Evolutionary conservation across 2,113 vertebrate species (phyloP).

Genomic region (Periophthalmus modestus): DNA sequence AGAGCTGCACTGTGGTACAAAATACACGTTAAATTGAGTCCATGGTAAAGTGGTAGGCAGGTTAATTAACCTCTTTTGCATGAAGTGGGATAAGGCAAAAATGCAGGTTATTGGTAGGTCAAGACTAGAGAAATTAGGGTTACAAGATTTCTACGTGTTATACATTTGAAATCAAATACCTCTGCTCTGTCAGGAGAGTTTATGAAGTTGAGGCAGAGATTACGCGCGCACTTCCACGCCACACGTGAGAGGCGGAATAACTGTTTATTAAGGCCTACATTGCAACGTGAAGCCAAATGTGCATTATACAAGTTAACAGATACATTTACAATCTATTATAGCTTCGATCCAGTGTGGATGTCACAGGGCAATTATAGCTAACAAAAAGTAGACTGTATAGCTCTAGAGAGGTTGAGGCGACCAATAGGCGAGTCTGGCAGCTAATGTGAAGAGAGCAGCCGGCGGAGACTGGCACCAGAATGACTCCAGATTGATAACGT

Average conservation of each 20-base stretch:
- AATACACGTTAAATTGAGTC: slow-evolving; percentile 35
- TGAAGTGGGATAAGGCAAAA: background rate
- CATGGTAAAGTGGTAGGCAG: slow-evolving; percentile 39
- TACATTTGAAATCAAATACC: background rate
- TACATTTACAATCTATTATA: background rate
- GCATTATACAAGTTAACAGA: background rate
- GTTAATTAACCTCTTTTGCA: slow-evolving; percentile 53
- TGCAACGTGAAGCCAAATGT: background rate
- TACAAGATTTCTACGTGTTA: background rate
- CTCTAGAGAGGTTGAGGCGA: background rate
- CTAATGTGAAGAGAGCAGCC: slow-evolving; percentile 34
- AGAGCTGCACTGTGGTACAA: slow-evolving; percentile 14
- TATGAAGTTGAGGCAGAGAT: background rate
- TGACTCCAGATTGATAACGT: slow-evolving; percentile 62
- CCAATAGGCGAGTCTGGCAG: background rate
- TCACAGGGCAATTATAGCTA: background rate
- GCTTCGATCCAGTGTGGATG: background rate
- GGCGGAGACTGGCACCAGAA: slow-evolving; percentile 44
- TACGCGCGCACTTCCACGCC: background rate
- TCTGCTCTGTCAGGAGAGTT: background rate
- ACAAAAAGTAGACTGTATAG: background rate
- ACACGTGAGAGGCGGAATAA: background rate
- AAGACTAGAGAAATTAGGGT: background rate
- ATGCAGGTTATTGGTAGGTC: background rate
- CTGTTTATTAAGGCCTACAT: background rate